Percentiles rank a stretch among this genome's conserved stretches.
phyloP scores from a whole-genome alignment of 2,113 vertebrate species.

The Syngnathoides biaculeatus region DNA sequence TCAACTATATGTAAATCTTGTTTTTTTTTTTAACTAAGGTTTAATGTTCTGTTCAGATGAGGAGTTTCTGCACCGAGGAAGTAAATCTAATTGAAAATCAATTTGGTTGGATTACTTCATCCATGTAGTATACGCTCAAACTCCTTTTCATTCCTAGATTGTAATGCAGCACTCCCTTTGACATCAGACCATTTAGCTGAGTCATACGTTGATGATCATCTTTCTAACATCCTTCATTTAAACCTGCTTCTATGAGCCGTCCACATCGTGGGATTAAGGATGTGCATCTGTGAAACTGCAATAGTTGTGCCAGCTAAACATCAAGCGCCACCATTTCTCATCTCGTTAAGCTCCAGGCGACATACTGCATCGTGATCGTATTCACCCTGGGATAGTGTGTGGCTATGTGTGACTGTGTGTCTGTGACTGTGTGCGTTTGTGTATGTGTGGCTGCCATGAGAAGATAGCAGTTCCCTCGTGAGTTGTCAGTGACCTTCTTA shows the following conservation, averaged over 20 bases:
- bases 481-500: conserved; percentile 40
- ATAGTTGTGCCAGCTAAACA: conserved; percentile 14
- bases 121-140: conserved; percentile 9
- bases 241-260: conserved; percentile 6
- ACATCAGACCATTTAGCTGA: conserved; percentile 5
- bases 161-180: background rate
- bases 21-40: conserved; percentile 23
- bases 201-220: conserved; percentile 11
- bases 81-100: conserved; percentile 33
- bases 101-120: background rate
- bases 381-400: conserved; percentile 5
- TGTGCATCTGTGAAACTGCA: conserved; percentile 18
- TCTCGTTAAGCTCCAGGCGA: conserved; percentile 27
- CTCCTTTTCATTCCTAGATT: conserved; percentile 5
- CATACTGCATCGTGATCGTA: conserved; percentile 23
- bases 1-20: conserved; percentile 17
- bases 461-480: conserved; percentile 26
- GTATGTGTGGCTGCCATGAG: conserved; percentile 26
- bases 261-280: conserved; percentile 5
- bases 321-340: conserved; percentile 15
- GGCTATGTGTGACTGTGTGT: background rate
- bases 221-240: conserved; percentile 19
- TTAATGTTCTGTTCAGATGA: conserved; percentile 11
- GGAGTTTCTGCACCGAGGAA: conserved; percentile 16
- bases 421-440: background rate